Base-by-base conservation (phyloP, 2,113 vertebrate genomes). In the Nibea albiflora region DNA sequence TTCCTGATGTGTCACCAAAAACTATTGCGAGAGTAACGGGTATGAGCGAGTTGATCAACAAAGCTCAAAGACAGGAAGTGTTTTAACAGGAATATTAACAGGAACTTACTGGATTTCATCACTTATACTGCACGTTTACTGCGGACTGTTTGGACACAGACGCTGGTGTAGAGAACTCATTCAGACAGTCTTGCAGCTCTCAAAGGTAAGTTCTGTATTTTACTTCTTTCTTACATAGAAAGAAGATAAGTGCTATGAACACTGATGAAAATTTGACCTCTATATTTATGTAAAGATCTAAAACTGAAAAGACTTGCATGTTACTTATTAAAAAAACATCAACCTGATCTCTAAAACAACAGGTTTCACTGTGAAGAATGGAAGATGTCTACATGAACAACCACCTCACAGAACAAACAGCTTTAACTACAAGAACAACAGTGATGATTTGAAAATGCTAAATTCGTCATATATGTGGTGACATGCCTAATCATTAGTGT, bases 321-420 rank as follows among this genome's bases (percentile, higher is more conserved):
- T 35, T 35, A 35, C 35, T 35, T 35, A 35, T 35, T 35, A 35
- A 35, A 35, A 26, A 26, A 26, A 26, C 24, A 26, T 26, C 24
- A 26, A 46, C 22, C 9, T 66, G 4, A 69, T 35, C 28, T 52
- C 17, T 46, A 19, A 46, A 28, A 72, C 14, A 5, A 54, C 61
- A 65, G 61, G 50, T 76, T 20, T 54, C 31, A 76, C 31, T 65
- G 11, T 44, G 73, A 65, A 65, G 49, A 11, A 65, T 65, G 61
- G 49, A 44, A 20, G 60, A 63, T 5, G 4, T n/a, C 54, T 11
- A 19, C 69, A 57, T 20, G 2, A 47, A 17, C 72, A 62, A 12
- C 49, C 49, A 20, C 5, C 2, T 52, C 57, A 31, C 26, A 10
- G 10, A 1, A 14, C 7, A 9, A 9, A 4, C 19, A 46, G 4